Evolutionary conservation across 2,888 invertebrate species (phyloP), one percentile per base, ranked within the genome.

Genomic region (Penaeus monodon): DNA sequence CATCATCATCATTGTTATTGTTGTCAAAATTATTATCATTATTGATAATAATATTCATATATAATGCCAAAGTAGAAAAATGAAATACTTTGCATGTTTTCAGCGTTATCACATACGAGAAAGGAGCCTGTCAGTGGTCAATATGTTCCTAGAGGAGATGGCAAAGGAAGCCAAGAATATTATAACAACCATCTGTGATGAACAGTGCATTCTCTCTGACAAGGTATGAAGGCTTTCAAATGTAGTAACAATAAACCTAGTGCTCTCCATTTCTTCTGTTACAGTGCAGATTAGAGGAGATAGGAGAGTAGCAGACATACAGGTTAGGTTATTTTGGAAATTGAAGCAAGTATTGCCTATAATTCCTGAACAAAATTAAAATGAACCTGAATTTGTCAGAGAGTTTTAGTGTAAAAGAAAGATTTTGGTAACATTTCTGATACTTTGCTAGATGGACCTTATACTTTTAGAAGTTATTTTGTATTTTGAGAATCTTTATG

Each of bases 101-200:
- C 94, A 89, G 94, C 94, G 98, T 85, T 98, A 98, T 93, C 98
- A 98, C 91, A 98, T 99, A 89, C 95, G 98, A 84, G 98, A 99
- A 91, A 94, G 98, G 90, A 98, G 98, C 92, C 94, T 99, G 38
- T 98, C 97, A 57, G 97, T 99, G 73, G 99, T 99, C 0, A 99
- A 99, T 92, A 96, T 98, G 94, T 99, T 98, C 92, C 93, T 99
- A 85, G 99, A 99, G 92, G 99, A 99, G 93, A 99, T 99, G 97
- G 97, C 99, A 0, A 98, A 98, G 92, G 99, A 99, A 92, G 98
- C 98, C 0, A 98, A 99, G 92, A 99, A 99, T 92, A 99, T 99
- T 68, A 98, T 99, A 77, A 98, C 98, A 1, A 97, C 98, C 10
- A 98, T 99, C 91, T 99, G 99, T 93, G 99, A 99, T 93, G 98